phyloP scores from a whole-genome alignment of 1,140 invertebrate species.

The Microvelia longipes region DNA sequence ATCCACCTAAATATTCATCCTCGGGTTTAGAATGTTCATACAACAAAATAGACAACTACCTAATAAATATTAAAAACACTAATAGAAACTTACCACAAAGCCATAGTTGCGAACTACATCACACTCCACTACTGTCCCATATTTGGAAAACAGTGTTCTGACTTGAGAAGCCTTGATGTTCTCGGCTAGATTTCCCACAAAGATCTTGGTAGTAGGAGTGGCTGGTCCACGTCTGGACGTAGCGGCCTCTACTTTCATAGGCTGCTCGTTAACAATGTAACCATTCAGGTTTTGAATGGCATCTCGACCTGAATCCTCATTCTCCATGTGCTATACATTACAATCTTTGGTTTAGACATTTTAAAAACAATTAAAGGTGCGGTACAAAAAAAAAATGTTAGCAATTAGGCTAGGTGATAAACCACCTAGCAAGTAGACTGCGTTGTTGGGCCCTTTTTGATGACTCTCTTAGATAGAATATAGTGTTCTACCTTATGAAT shows the following conservation, averaged over 20 bases:
- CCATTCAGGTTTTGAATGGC: constrained; percentile 86
- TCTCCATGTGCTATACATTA: constrained; percentile 77
- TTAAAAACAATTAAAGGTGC: too few species aligned
- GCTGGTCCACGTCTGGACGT: constrained; percentile 68
- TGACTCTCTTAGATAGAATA: too few species aligned
- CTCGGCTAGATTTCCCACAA: constrained; percentile 77
- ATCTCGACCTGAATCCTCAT: constrained; percentile 73
- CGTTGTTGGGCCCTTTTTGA: too few species aligned
- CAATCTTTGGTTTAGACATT: too few species aligned
- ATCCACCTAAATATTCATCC: too few species aligned
- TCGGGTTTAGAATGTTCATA: too few species aligned
- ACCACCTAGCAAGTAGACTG: too few species aligned
- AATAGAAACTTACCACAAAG: constrained; percentile 54
- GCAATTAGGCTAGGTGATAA: too few species aligned
- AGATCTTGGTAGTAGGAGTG: constrained; percentile 75
- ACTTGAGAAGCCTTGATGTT: constrained; percentile 76
- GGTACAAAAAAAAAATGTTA: too few species aligned
- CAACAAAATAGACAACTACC: too few species aligned
- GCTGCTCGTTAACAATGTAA: constrained; percentile 65
- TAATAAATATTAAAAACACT: too few species aligned
- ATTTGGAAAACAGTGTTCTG: constrained; percentile 70
- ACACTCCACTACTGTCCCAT: constrained; percentile 74
- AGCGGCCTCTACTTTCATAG: constrained; percentile 81
- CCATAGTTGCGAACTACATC: constrained; percentile 84
- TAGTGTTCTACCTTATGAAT: too few species aligned